Base-by-base conservation (phyloP, 1,140 invertebrate species). In the Mizuhopecten yessoensis region DNA sequence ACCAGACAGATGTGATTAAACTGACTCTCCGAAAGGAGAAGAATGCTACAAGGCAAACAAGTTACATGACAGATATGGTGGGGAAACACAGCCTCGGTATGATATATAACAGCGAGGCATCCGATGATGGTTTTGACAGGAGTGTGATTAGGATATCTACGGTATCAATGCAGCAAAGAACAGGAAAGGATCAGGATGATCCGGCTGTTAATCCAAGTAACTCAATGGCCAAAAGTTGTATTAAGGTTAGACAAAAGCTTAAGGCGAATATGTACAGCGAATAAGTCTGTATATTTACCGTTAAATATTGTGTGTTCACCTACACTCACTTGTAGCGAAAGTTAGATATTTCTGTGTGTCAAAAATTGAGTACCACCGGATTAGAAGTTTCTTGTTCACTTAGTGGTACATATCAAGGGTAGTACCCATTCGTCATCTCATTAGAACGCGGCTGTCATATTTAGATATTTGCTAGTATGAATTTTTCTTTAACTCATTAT, bases 11-110 rank as follows among this genome's bases (percentile, higher is more conserved):
- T 34, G 92, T 93, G 39, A 93, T 94, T 3, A 91, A 90, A 86
- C 39, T 94, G 33, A 92, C 92, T 33, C 86, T 94, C 15, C 91
- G 93, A 33, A 92, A 94, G 29, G 93, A 93, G 33, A 94, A 93
- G 45, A 90, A 92, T 86, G 88, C 92, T 13, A 92, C 93, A 11
- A 89, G 92, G 7, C 88, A 92, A 15, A 90, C 89, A 20, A 94
- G 92, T 75, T 94, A 94, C 49, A 94, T 94, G 93, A 89, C 87
- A 91, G 93, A 94, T 34, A 94, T 94, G 34, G 89, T 49, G 0
- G 49, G 57, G 23, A n/a, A 29, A 75, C 57, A 75, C 17, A 75
- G 57, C 57, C 57, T 75, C 57, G 57, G 57, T 75, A 75, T 75
- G 57, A 75, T 75, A 75, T 75, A 75, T 75, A 75, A 75, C 23